phyloP scores from a whole-genome alignment of 2,888 invertebrate species.

The Rotaria macrura region DNA sequence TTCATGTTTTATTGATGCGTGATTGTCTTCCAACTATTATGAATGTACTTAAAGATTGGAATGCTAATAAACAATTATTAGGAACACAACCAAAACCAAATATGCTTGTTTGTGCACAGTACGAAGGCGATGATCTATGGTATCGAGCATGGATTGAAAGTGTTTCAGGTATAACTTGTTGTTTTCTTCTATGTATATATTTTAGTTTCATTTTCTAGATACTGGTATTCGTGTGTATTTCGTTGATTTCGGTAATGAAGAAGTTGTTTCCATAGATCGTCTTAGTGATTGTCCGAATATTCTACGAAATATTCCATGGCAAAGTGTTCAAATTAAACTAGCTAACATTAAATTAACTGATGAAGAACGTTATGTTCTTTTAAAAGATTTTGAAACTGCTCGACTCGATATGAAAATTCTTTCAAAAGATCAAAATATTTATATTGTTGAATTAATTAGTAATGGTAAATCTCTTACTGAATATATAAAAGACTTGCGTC shows the following conservation, averaged over 20 bases:
- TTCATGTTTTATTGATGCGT: slow-evolving; percentile 11
- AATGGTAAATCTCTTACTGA: neutral
- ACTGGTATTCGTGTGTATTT: neutral
- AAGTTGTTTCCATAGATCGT: neutral
- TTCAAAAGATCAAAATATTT: neutral
- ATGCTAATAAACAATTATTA: neutral
- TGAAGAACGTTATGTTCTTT: neutral
- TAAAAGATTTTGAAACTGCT: neutral
- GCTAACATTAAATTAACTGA: neutral
- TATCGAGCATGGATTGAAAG: slow-evolving; percentile 9
- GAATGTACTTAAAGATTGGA: neutral
- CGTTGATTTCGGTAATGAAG: slow-evolving; percentile 19
- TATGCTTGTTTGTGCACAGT: neutral
- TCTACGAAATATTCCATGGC: neutral
- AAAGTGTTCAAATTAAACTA: neutral
- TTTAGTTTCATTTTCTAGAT: neutral
- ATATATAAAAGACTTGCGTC: neutral
- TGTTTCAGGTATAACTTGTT: neutral
- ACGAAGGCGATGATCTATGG: neutral
- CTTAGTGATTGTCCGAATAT: neutral
- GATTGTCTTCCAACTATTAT: neutral
- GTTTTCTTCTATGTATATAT: neutral
- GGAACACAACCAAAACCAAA: neutral
- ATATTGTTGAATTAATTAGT: neutral
- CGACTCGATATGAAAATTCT: neutral